These are phyloP conservation scores for Centruroides sculpturatus DNA, from an alignment of 1,140 invertebrate species.

Conservation along the genomic window DNA sequence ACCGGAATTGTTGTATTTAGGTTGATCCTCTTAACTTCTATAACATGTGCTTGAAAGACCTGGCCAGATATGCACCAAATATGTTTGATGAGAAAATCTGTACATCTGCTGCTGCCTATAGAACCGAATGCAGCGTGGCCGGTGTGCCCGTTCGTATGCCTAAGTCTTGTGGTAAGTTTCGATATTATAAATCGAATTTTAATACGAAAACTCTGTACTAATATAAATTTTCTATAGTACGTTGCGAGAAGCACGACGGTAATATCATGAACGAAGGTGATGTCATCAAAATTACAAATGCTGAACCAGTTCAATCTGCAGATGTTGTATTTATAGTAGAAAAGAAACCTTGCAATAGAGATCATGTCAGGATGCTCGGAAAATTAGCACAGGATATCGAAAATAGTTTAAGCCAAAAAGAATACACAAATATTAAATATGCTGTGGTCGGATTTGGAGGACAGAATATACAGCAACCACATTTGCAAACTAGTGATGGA, in stretches of 20 bases:
- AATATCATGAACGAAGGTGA: constrained; percentile 24
- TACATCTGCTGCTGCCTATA: constrained; percentile 57
- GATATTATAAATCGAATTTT: not conserved
- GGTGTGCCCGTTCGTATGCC: constrained; percentile 63
- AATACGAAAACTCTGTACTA: not conserved
- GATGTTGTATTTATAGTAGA: constrained; percentile 81
- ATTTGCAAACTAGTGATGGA: constrained; percentile 36
- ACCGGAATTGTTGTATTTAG: not conserved
- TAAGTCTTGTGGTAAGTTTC: constrained; percentile 54
- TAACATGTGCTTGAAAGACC: constrained; percentile 31
- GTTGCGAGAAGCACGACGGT: constrained; percentile 25
- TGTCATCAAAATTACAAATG: constrained; percentile 18
- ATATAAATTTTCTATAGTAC: constrained; percentile 20
- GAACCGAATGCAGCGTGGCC: constrained; percentile 50
- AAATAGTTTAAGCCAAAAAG: constrained; percentile 23
- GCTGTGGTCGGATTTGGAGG: constrained; percentile 67
- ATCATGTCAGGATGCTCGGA: constrained; percentile 31
- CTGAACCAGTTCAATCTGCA: constrained; percentile 35
- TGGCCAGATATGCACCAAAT: constrained; percentile 10
- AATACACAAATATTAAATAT: constrained; percentile 41
- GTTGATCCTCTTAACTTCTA: constrained; percentile 26
- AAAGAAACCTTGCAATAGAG: constrained; percentile 61
- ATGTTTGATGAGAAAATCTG: constrained; percentile 31
- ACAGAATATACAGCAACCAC: constrained; percentile 48
- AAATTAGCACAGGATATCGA: constrained; percentile 27